Conservation (phyloP, 1,140 invertebrate species). For the Maconellicoccus hirsutus region DNA sequence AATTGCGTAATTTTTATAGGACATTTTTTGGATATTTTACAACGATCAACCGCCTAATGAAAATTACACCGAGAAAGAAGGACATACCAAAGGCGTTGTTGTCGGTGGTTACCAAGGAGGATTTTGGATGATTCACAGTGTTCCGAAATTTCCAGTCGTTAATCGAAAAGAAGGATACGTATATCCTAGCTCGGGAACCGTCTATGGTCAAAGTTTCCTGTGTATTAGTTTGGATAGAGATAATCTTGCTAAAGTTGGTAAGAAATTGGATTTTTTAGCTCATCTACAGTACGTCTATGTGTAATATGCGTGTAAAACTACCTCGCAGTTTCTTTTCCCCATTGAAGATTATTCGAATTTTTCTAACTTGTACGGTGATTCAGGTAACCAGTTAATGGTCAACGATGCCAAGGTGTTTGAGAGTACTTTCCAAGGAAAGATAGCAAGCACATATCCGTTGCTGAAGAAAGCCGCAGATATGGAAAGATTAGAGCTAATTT, state of each 20-base stretch:
- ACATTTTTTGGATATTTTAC: conserved; percentile 53
- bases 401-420: background rate
- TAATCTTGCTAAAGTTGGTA: conserved; percentile 43
- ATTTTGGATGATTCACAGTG: conserved; percentile 84
- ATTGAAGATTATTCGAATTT: too few relatives aligned
- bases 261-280: too few relatives aligned
- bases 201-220: conserved; percentile 75
- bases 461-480: background rate
- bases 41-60: conserved; percentile 67
- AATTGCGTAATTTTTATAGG: conserved; percentile 26
- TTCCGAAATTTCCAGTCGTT: conserved; percentile 64
- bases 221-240: conserved; percentile 69
- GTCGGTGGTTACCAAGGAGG: conserved; percentile 56
- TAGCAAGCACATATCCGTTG: background rate
- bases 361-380: background rate
- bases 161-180: conserved; percentile 42
- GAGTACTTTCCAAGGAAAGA: background rate
- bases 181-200: conserved; percentile 58
- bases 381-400: background rate
- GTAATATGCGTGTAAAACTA: too few relatives aligned
- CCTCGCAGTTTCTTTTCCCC: too few relatives aligned
- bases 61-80: conserved; percentile 35
- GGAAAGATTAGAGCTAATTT: background rate
- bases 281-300: too few relatives aligned
- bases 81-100: conserved; percentile 77